Percentiles rank a stretch among this genome's conserved stretches.
Conservation (phyloP, 2,888 invertebrate species). For the Piscicola geometra region DNA sequence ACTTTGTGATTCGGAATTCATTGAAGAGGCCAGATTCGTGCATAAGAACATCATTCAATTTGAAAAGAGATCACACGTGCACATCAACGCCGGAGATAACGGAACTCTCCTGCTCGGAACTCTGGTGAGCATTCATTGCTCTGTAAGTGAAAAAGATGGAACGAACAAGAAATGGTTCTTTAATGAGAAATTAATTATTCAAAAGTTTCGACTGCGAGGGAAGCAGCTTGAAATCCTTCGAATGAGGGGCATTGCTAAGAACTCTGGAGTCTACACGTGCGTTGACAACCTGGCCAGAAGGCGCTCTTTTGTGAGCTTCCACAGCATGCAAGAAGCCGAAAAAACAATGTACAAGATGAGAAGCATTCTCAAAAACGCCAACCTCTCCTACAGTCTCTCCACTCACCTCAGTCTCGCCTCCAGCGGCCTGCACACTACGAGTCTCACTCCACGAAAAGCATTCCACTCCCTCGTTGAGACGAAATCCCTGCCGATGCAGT, state of each 20-base stretch:
- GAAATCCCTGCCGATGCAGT: neutral
- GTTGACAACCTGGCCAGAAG: neutral
- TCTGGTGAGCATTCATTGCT: neutral
- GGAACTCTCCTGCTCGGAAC: neutral
- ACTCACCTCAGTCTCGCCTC: neutral
- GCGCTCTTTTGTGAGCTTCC: neutral
- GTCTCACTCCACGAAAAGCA: neutral
- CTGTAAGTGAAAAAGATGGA: neutral
- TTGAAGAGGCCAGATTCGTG: neutral
- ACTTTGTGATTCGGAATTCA: neutral
- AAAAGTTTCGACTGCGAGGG: too few species aligned
- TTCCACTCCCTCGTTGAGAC: neutral
- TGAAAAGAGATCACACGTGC: neutral
- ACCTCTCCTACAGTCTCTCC: neutral
- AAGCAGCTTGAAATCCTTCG: too few species aligned
- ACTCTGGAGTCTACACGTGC: neutral
- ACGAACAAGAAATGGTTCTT: too few species aligned
- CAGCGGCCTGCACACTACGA: neutral
- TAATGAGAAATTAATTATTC: too few species aligned
- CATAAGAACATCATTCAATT: neutral
- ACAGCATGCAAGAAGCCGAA: neutral
- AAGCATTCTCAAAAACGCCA: neutral
- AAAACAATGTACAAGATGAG: neutral
- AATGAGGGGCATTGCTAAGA: too few species aligned
- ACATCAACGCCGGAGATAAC: neutral